Conservation (phyloP, 2,888 invertebrate species). For the Heliconius ismenius region DNA sequence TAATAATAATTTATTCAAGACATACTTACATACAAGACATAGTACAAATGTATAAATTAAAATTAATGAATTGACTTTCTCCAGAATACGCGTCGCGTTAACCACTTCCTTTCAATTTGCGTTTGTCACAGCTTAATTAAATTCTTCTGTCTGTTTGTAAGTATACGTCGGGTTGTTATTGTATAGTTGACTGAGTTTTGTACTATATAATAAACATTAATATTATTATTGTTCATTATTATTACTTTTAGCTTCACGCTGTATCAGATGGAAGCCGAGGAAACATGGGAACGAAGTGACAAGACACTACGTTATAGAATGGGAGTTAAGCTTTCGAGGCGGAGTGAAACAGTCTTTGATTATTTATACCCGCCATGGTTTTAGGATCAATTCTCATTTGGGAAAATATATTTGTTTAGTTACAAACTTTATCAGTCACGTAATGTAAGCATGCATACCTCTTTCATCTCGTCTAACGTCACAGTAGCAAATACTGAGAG, state of each 20-base stretch:
- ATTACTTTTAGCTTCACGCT: background rate
- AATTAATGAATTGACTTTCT: conserved; percentile 13
- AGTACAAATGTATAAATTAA: background rate
- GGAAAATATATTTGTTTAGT: background rate
- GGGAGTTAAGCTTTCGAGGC: background rate
- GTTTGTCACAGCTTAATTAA: conserved; percentile 33
- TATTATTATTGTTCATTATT: no score
- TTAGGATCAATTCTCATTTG: background rate
- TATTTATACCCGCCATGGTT: background rate
- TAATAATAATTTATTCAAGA: no score
- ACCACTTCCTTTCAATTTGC: conserved; percentile 24
- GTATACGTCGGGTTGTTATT: background rate
- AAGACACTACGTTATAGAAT: no score
- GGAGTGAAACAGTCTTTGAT: background rate
- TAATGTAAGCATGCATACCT: no score
- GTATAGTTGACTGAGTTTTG: background rate
- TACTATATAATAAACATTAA: no score
- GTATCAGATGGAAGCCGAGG: background rate
- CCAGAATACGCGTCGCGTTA: conserved; percentile 7
- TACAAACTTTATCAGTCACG: background rate
- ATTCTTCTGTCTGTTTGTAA: conserved; percentile 26
- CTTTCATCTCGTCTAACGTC: no score
- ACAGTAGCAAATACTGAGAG: background rate
- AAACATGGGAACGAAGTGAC: background rate
- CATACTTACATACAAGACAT: no score